Conservation (phyloP, 2,113 vertebrate genomes). For the Capricornis sumatraensis region DNA sequence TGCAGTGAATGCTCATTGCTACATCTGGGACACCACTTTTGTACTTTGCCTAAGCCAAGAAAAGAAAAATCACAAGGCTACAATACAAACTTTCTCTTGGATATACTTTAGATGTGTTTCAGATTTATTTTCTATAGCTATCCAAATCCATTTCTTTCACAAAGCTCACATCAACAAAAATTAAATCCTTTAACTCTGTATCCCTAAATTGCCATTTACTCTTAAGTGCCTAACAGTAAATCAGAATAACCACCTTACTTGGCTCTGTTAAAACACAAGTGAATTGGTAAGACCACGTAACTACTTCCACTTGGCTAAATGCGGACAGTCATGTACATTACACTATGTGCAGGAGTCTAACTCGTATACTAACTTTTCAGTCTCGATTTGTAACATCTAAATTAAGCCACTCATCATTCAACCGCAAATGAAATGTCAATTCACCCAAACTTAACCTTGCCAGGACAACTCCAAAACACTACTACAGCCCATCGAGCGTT, state of each 20-base stretch:
- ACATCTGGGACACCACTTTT: not conserved
- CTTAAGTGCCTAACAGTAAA: not conserved
- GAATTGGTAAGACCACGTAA: not conserved
- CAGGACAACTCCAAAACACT: not conserved
- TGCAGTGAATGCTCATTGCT: not conserved
- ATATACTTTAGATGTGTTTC: not conserved
- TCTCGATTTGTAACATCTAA: not conserved
- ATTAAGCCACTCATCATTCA: not conserved
- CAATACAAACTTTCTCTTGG: not conserved
- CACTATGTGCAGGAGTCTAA: not conserved
- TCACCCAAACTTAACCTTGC: not conserved
- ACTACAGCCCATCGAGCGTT: not conserved
- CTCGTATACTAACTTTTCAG: not conserved
- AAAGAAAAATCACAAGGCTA: constrained; percentile 13
- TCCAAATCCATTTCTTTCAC: constrained; percentile 16
- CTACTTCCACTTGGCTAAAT: constrained; percentile 1
- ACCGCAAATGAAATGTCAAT: constrained; percentile 25
- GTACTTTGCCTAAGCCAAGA: not conserved
- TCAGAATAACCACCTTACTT: not conserved
- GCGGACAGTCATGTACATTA: not conserved
- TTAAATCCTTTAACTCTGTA: constrained; percentile 13
- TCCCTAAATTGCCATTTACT: not conserved
- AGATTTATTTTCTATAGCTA: not conserved
- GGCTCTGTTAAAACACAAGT: not conserved
- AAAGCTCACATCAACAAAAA: constrained; percentile 25